These are phyloP conservation scores for Ceratosolen solmsi DNA, from an alignment of 1,140 invertebrate genomes.

Conservation along the genomic window DNA sequence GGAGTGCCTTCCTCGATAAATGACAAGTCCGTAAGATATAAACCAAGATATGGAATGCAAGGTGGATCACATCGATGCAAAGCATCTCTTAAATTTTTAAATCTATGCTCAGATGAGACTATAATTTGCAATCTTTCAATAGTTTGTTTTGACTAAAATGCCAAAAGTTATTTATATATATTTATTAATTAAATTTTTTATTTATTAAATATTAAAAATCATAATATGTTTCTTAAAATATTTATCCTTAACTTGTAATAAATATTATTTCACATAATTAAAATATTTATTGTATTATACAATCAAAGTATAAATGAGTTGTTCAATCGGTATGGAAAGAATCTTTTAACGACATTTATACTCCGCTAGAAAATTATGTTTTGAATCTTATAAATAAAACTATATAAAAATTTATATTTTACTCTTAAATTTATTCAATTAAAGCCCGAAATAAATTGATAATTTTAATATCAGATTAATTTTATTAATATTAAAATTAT, in stretches of 20 bases:
- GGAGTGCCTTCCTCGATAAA: constrained; percentile 96
- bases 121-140: constrained; percentile 90
- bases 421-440: no score
- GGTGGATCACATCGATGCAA: constrained; percentile 94
- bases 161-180: constrained; percentile 7
- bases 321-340: no score
- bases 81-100: constrained; percentile 90
- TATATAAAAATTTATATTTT: no score
- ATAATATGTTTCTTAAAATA: background rate
- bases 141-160: constrained; percentile 86
- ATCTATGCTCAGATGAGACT: constrained; percentile 91
- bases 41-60: constrained; percentile 93
- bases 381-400: no score
- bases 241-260: background rate
- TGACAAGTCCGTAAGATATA: constrained; percentile 93
- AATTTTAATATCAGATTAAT: no score
- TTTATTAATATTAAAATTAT: background rate
- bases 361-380: no score
- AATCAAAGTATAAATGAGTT: background rate
- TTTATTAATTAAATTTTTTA: no score
- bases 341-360: no score
- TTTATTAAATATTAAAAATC: no score
- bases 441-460: no score
- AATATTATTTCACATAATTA: background rate
- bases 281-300: background rate